A percentile compares a stretch with the other conserved stretches of the same genome.
phyloP scores from a whole-genome alignment of 2,797 vertebrate genomes.

The Acanthurus leucopareius region DNA sequence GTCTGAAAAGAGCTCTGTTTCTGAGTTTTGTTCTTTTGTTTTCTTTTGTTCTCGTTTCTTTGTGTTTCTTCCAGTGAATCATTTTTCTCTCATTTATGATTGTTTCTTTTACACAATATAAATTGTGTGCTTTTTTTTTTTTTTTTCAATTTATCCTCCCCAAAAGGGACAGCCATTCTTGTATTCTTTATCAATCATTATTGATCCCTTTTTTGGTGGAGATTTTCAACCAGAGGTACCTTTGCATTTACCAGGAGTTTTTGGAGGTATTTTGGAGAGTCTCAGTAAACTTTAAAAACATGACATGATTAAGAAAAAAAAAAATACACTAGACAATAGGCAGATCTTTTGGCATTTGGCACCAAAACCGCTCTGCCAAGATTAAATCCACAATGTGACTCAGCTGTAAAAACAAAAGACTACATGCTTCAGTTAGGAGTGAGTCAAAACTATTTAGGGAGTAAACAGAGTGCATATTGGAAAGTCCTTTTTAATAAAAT shows the following conservation, averaged over 20 bases:
- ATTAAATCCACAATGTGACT: no score
- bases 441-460: no score
- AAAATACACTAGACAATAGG: no score
- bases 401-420: no score
- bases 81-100: neutral
- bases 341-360: no score
- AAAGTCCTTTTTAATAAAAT: neutral
- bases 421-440: no score
- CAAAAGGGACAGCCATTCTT: no score
- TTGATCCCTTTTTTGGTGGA: neutral
- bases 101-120: neutral
- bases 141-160: neutral
- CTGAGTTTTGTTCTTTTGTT: neutral
- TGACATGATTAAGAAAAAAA: neutral
- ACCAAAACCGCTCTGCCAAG: no score
- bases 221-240: neutral
- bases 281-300: neutral
- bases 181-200: neutral
- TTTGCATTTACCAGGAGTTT: neutral
- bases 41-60: neutral
- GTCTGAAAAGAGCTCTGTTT: no score
- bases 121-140: neutral
- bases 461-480: neutral
- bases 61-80: neutral
- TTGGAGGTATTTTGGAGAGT: neutral